Evolutionary conservation across 2,888 invertebrate species (phyloP).

Genomic region (Sericinus montela): DNA sequence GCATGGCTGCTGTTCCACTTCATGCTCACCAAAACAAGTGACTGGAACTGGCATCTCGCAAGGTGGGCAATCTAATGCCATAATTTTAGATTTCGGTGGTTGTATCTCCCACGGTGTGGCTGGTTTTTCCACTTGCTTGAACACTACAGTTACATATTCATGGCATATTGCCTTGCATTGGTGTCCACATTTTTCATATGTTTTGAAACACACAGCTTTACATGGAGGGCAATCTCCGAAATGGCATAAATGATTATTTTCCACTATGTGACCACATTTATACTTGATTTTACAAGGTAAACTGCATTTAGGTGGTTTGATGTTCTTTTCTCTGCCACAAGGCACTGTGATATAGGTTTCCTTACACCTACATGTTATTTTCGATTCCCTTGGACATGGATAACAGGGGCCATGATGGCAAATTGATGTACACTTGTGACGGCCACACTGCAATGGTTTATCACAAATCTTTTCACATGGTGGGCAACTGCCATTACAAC

Average conservation of each 20-base stretch:
- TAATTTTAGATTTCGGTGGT: constrained; percentile 66
- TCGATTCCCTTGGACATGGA: constrained; percentile 86
- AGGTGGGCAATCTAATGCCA: constrained; percentile 83
- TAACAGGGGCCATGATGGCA: constrained; percentile 93
- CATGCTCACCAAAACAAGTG: constrained; percentile 86
- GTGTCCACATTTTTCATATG: constrained; percentile 81
- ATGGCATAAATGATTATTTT: constrained; percentile 89
- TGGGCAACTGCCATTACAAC: constrained; percentile 91
- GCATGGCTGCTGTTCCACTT: constrained; percentile 83
- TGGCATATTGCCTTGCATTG: constrained; percentile 87
- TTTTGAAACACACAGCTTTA: constrained; percentile 84
- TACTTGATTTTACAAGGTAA: constrained; percentile 87
- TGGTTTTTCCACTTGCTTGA: constrained; percentile 78
- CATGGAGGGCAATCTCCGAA: constrained; percentile 92
- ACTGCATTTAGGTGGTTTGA: constrained; percentile 89
- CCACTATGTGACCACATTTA: constrained; percentile 89
- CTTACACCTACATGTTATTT: constrained; percentile 90
- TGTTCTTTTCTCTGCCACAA: constrained; percentile 89
- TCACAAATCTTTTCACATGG: constrained; percentile 92
- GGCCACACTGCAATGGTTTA: constrained; percentile 89
- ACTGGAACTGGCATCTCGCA: constrained; percentile 85
- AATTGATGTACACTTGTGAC: constrained; percentile 90
- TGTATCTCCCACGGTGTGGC: constrained; percentile 83
- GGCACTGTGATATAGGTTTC: constrained; percentile 87
- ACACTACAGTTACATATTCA: constrained; percentile 83